phyloP scores from a whole-genome alignment of 2,113 vertebrate species.

The Isichthys henryi region DNA sequence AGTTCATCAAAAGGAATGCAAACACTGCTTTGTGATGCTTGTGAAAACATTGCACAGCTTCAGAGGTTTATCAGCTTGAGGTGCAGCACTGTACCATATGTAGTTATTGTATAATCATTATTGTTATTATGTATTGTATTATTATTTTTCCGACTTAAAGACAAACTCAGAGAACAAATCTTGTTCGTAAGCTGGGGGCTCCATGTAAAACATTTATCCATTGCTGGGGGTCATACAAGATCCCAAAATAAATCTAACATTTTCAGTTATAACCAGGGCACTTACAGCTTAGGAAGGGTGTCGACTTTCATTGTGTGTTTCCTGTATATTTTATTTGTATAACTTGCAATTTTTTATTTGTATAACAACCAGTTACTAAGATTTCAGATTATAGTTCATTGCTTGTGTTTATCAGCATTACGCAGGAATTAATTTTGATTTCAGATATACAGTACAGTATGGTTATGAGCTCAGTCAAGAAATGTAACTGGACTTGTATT shows the following conservation, averaged over 20 bases:
- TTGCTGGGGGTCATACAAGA: background rate
- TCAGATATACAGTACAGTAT: slow-evolving; percentile 6
- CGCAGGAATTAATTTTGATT: slow-evolving; percentile 10
- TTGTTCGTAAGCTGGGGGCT: background rate
- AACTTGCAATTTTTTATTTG: background rate
- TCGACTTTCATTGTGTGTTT: background rate
- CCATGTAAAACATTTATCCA: background rate
- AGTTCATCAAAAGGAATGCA: background rate
- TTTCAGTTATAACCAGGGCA: background rate
- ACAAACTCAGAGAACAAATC: background rate
- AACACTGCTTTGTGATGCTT: background rate
- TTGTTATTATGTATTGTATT: background rate
- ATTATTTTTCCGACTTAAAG: background rate
- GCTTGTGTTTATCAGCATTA: slow-evolving; percentile 25
- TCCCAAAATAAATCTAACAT: background rate
- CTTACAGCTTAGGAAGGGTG: background rate
- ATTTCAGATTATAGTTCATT: background rate
- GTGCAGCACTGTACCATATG: background rate
- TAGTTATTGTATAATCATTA: background rate
- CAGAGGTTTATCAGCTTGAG: background rate
- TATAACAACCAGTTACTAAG: background rate
- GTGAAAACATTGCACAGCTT: background rate
- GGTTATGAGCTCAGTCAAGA: slow-evolving; percentile 18
- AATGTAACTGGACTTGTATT: background rate
- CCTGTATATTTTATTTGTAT: background rate